These are phyloP conservation scores for Romanogobio albipinnatus DNA, from an alignment of 2,113 vertebrate genomes.

Conservation along the genomic window DNA sequence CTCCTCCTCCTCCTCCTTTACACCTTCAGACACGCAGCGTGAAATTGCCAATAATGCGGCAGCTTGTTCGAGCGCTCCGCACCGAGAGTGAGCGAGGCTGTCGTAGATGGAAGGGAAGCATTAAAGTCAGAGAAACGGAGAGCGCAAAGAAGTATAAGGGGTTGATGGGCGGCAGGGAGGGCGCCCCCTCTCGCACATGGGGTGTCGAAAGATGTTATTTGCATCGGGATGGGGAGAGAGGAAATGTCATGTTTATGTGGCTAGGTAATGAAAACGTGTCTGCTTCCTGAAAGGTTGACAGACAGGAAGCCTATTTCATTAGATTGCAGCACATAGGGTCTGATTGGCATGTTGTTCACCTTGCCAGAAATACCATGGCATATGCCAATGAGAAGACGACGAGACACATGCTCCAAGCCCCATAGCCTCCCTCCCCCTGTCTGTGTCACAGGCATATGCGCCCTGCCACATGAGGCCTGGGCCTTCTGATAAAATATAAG, in stretches of 20 bases:
- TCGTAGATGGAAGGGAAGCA: conserved; percentile 16
- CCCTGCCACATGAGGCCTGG: conserved; percentile 40
- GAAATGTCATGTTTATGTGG: conserved; percentile 62
- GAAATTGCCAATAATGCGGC: conserved; percentile 53
- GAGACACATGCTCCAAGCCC: conserved; percentile 19
- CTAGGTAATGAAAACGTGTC: conserved; percentile 66
- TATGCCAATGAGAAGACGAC: conserved; percentile 49
- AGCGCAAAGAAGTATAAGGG: conserved; percentile 20
- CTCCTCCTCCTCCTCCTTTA: conserved; percentile 38
- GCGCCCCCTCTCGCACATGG: conserved; percentile 2
- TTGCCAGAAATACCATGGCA: conserved; percentile 52
- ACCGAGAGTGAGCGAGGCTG: not conserved
- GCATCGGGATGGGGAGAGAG: conserved; percentile 58
- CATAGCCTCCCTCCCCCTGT: not conserved
- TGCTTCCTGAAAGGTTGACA: conserved; percentile 58
- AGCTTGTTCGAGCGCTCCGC: conserved; percentile 19
- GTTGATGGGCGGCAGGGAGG: not conserved
- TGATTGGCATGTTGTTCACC: conserved; percentile 64
- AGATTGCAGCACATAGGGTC: conserved; percentile 55
- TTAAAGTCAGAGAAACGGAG: conserved; percentile 18
- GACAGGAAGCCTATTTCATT: conserved; percentile 69
- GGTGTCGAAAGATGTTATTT: conserved; percentile 36
- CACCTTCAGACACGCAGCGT: conserved; percentile 52
- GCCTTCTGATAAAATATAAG: conserved; percentile 51
- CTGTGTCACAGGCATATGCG: conserved; percentile 24